These are phyloP conservation scores for Karalla daura DNA, from an alignment of 2,797 vertebrate genomes.

Conservation along the genomic window DNA sequence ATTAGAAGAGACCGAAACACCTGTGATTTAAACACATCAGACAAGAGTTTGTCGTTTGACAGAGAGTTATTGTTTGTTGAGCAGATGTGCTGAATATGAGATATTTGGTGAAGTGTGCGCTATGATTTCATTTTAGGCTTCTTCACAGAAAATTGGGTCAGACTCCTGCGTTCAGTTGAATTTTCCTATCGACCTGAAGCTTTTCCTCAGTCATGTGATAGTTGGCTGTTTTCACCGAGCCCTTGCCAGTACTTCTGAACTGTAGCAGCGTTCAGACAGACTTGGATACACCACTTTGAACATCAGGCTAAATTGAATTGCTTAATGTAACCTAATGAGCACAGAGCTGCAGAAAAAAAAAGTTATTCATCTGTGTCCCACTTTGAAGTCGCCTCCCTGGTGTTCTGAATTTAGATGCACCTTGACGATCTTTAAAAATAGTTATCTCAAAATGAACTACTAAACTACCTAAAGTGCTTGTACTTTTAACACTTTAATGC, in stretches of 20 bases:
- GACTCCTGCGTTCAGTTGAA: constrained; percentile 12
- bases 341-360: background rate
- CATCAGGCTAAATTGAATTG: constrained; percentile 12
- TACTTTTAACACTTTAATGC: background rate
- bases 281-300: constrained; percentile 14
- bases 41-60: background rate
- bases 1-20: background rate
- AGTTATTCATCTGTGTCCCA: constrained; percentile 12
- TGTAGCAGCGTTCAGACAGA: constrained; percentile 6
- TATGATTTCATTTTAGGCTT: constrained; percentile 5
- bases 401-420: constrained; percentile 3
- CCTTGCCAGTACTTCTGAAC: constrained; percentile 18
- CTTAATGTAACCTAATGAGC: constrained; percentile 9
- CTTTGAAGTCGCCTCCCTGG: constrained; percentile 3
- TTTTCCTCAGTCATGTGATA: constrained; percentile 20
- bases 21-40: background rate
- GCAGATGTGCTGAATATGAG: background rate
- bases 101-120: background rate
- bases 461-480: background rate
- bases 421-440: background rate
- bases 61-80: background rate
- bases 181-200: constrained; percentile 6
- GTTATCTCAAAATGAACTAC: background rate
- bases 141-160: constrained; percentile 9
- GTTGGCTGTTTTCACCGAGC: constrained; percentile 34